A percentile compares a stretch with the other conserved stretches of the same genome.
Evolutionary conservation across 2,113 vertebrate genomes (phyloP).

Genomic region (Elachura formosa): DNA sequence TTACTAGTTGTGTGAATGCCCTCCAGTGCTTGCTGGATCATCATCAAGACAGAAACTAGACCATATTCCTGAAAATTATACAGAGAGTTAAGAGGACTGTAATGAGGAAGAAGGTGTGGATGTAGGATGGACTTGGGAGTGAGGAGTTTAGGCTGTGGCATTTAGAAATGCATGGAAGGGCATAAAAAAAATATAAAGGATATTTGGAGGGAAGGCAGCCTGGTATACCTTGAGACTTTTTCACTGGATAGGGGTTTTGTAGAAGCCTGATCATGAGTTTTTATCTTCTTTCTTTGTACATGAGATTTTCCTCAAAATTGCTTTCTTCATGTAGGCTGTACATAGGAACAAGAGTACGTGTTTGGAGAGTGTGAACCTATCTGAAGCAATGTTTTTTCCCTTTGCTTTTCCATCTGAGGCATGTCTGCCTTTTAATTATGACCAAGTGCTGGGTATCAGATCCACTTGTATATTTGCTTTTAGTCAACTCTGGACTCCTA

Average conservation of each 20-base stretch:
- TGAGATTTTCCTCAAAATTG: not conserved
- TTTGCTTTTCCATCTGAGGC: not conserved
- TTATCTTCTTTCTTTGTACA: not conserved
- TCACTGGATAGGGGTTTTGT: not conserved
- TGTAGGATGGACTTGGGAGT: not conserved
- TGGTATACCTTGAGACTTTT: not conserved
- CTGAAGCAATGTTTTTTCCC: not conserved
- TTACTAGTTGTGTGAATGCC: not conserved
- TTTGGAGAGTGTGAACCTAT: not conserved
- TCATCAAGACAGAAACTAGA: not conserved
- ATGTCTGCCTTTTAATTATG: not conserved
- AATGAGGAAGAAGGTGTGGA: not conserved
- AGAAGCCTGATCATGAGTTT: not conserved
- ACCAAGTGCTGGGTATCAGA: not conserved
- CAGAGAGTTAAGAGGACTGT: not conserved
- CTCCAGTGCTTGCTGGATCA: not conserved
- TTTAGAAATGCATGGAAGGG: not conserved
- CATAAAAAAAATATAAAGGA: not conserved
- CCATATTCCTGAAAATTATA: not conserved
- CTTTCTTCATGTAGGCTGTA: not conserved
- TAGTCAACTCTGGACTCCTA: not conserved
- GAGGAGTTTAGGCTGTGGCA: not conserved
- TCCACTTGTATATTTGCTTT: not conserved
- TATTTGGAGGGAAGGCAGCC: not conserved
- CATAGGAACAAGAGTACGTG: not conserved